Percentiles rank a stretch among this genome's conserved stretches.
Conservation (phyloP, 2,797 vertebrate species). For the Cyclopterus lumpus region DNA sequence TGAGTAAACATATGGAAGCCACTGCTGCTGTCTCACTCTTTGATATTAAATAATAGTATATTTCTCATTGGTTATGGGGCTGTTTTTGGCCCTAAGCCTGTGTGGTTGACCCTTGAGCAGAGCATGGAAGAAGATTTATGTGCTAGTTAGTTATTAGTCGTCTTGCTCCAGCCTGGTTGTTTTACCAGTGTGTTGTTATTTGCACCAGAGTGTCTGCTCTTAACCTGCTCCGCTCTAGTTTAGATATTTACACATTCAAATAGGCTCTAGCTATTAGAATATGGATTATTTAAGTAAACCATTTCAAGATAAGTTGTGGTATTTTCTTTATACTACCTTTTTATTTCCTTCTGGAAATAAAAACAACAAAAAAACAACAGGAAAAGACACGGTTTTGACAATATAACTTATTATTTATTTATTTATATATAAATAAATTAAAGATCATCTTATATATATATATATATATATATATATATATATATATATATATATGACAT, state of each 20-base stretch:
- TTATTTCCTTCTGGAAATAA: background rate
- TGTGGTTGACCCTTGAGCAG: slow-evolving; percentile 37
- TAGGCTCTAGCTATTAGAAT: background rate
- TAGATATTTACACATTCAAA: background rate
- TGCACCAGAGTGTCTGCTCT: background rate
- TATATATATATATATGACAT: too few species aligned
- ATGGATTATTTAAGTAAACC: background rate
- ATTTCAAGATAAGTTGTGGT: background rate
- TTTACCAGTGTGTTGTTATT: slow-evolving; percentile 10
- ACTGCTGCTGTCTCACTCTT: background rate
- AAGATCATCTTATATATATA: background rate
- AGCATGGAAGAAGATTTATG: slow-evolving; percentile 16
- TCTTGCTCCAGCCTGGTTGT: slow-evolving; percentile 11
- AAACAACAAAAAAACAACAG: background rate
- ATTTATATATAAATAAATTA: background rate
- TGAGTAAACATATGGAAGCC: background rate
- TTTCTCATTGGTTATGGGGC: background rate
- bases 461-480: too few species aligned
- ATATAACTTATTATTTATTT: too few species aligned
- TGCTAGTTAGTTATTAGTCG: slow-evolving; percentile 38
- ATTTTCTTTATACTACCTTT: background rate
- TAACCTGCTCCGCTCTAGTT: background rate
- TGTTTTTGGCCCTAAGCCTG: background rate
- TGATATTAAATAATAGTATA: background rate
- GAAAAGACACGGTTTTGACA: background rate